Base-by-base conservation (phyloP, 2,797 vertebrate species). In the Cyclopterus lumpus region DNA sequence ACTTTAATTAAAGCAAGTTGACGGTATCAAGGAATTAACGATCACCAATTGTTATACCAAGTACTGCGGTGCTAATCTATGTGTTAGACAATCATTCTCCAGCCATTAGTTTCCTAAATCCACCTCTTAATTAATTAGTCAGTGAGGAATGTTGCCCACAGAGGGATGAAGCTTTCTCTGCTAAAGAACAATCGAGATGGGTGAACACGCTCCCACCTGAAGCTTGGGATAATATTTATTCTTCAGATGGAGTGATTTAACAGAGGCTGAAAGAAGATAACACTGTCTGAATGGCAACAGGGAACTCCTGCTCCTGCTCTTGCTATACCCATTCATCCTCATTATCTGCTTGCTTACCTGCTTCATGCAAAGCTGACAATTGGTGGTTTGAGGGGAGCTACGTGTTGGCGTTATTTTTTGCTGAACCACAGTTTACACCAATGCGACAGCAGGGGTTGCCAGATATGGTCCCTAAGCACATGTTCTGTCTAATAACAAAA, bases 101-200 rank as follows among this genome's bases (percentile, higher is more conserved):
- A 81, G 79, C 82, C 70, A 80, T 91, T 89, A 86, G 83, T 86
- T 83, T 72, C 87, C 80, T 86, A 83, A 89, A 88, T 65, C 81
- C 73, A 75, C 76, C 68, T 71, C 71, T 82, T 88, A 90, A 88
- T 90, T 86, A 90, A 91, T 87, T 80, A 86, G 87, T 65, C 60
- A 46, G 79, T 86, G 88, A 89, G 79, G 77, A 81, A 86, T 80
- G 75, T 75, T 54, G 82, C 71, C 76, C 22, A 24, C 64, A 3
- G 83, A 84, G 80, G 65, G 40, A 74, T 53, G 68, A 46, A 38
- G 79, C 78, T 79, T 72, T 63, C 77, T 63, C 40, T 22, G 36
- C 55, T 22, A 15, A 75, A 72, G 44, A 73, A 74, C 71, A 69
- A 32, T 54, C 53, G 54, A 72, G 72, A 66, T 36, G 54, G 70